Evolutionary conservation across 2,888 invertebrate species (phyloP).

Genomic region (Apomyelois bistriatella): DNA sequence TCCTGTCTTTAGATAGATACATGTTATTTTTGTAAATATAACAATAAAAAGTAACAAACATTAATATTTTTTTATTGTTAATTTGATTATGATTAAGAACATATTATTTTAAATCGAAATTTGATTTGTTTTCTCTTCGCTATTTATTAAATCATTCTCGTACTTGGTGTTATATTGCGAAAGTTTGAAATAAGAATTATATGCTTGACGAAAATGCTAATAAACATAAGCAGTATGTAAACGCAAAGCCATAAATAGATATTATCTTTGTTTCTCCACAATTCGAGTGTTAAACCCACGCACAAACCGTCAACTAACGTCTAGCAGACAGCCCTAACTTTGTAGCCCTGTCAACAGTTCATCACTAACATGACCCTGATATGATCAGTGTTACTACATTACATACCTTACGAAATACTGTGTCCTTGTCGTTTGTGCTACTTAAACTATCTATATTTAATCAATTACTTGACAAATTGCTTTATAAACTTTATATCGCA

Average conservation of each 20-base stretch:
- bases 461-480: too few relatives aligned
- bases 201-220: not conserved
- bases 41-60: too few relatives aligned
- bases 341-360: not conserved
- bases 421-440: not conserved
- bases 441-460: too few relatives aligned
- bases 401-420: not conserved
- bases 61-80: too few relatives aligned
- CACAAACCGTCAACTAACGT: not conserved
- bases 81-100: too few relatives aligned
- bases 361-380: not conserved
- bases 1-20: not conserved
- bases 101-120: too few relatives aligned
- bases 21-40: too few relatives aligned
- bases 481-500: too few relatives aligned
- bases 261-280: not conserved
- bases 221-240: conserved; percentile 1
- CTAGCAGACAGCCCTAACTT: not conserved
- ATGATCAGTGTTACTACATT: not conserved
- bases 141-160: too few relatives aligned
- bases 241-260: not conserved
- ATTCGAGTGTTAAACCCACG: not conserved
- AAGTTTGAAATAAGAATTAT: not conserved
- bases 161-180: too few relatives aligned
- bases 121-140: too few relatives aligned